phyloP scores from a whole-genome alignment of 2,113 vertebrate species.

The Isurus oxyrinchus region DNA sequence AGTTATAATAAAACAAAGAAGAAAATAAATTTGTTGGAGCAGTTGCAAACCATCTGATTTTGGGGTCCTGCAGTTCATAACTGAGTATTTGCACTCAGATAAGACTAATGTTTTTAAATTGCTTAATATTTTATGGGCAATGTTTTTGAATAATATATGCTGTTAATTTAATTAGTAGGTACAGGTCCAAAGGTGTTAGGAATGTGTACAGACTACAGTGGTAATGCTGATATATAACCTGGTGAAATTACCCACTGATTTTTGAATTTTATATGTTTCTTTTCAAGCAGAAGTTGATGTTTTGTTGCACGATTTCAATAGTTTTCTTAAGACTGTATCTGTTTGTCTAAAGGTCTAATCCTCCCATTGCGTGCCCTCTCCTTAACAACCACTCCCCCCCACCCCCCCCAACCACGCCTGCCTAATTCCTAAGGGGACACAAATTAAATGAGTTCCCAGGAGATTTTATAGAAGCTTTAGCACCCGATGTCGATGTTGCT shows the following conservation, averaged over 20 bases:
- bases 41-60: neutral
- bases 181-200: neutral
- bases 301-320: neutral
- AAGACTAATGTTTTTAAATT: neutral
- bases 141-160: neutral
- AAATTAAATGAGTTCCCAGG: neutral
- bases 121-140: neutral
- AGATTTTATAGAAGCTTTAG: neutral
- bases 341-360: neutral
- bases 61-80: neutral
- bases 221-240: neutral
- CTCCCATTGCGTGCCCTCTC: neutral
- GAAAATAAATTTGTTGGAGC: neutral
- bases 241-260: neutral
- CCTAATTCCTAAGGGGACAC: neutral
- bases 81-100: neutral
- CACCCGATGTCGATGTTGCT: neutral
- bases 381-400: neutral
- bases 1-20: neutral
- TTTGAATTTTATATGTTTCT: slow-evolving; percentile 1
- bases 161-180: neutral
- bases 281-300: neutral
- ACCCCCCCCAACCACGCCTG: neutral
- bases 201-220: neutral
- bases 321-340: neutral